phyloP scores from a whole-genome alignment of 2,113 vertebrate species.

The Hemichromis elongatus region DNA sequence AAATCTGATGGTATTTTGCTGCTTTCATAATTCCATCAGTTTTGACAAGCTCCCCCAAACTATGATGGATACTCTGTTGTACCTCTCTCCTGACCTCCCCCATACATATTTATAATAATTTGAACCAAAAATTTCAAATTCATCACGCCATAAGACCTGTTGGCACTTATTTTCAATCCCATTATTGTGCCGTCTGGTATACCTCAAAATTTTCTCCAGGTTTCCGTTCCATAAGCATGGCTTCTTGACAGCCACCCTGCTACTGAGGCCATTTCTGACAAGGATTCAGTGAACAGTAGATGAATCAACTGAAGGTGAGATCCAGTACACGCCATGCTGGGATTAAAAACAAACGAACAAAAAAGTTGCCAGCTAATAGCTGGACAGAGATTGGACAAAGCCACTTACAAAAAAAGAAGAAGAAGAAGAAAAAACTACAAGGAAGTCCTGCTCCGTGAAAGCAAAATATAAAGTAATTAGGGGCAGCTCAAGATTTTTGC shows the following conservation, averaged over 20 bases:
- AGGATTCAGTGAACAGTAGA: neutral
- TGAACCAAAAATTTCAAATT: neutral
- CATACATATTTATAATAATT: neutral
- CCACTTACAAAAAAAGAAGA: rapidly evolving
- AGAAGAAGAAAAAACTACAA: neutral
- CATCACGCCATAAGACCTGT: neutral
- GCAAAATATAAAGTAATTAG: neutral
- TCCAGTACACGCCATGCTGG: neutral
- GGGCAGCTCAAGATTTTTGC: neutral
- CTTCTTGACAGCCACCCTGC: neutral
- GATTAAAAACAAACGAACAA: neutral
- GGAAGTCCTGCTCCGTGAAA: neutral
- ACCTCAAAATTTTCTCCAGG: neutral
- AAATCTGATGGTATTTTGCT: neutral
- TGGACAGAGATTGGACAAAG: neutral
- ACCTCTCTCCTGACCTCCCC: neutral
- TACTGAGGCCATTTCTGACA: neutral
- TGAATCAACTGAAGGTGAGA: neutral
- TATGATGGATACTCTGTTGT: neutral
- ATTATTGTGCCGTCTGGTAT: neutral
- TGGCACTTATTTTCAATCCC: neutral
- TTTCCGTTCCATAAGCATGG: rapidly evolving
- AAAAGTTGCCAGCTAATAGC: too few relatives aligned
- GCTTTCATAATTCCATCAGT: neutral
- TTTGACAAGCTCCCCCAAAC: neutral